Evolutionary conservation across 2,888 invertebrate genomes (phyloP), one percentile per base, ranked within the genome.

Genomic region (Pristionchus arcanus): DNA sequence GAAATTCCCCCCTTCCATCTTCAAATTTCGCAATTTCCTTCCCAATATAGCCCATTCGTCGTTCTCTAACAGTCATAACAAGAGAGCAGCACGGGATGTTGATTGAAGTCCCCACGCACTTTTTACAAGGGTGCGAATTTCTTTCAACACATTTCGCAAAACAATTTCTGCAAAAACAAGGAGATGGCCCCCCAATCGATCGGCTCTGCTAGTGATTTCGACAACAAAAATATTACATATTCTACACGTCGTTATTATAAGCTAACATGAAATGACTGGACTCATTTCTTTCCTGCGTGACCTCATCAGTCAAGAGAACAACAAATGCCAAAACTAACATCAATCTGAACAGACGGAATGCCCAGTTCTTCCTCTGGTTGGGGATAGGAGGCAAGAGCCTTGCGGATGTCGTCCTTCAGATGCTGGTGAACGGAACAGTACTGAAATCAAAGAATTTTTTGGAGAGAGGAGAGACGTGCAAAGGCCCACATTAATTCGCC

Each of bases 271-370:
- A 49, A 49, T 49, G n/a, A n/a, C n/a, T n/a, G n/a, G n/a, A n/a
- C n/a, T n/a, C n/a, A n/a, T n/a, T n/a, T 9, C 7, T 49, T 7
- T 49, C 11, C 42, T 49, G 13, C 13, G 42, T 9, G 13, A 49
- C 9, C 9, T 49, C 42, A 49, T 49, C 42, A 49, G 42, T 49
- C 42, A 49, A 13, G 42, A 49, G 42, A 9, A 49, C 42, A 49
- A 49, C 42, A 49, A 9, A 49, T 63, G 63, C n/a, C 4, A 11
- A 21, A 28, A 59, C 59, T 59, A 5, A 87, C 87, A 42, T 87
- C 87, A 28, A 87, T 87, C 68, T 87, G 87, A 4, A 87, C 87
- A 28, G 87, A 59, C 7, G 63, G 87, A 63, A 87, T 68, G 13
- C 87, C 87, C 68, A 87, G 19, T 42, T 87, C 87, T 2, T 87